Evolutionary conservation across 2,113 vertebrate species (phyloP).

Genomic region (Notarius lentiginosus): DNA sequence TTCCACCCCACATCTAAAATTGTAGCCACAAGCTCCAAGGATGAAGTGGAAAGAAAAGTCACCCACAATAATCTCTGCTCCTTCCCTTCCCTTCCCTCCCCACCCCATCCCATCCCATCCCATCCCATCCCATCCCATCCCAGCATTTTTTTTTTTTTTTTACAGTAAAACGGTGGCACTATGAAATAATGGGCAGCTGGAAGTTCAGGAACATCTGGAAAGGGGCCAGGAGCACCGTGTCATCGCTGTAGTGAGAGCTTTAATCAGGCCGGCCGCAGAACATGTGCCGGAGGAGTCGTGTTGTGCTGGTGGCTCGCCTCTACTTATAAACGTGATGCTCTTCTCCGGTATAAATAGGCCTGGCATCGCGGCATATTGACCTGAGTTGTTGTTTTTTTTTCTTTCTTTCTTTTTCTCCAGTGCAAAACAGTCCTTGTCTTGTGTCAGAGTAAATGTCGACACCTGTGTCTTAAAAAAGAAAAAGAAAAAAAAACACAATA

Average conservation of each 20-base stretch:
- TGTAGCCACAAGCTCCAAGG: constrained; percentile 64
- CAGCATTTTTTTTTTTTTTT: constrained; percentile 74
- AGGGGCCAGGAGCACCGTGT: constrained; percentile 69
- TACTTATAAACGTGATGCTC: constrained; percentile 69
- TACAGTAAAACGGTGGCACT: constrained; percentile 66
- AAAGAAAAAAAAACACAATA: background rate
- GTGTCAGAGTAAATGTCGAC: background rate
- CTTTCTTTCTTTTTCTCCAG: background rate
- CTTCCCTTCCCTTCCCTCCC: constrained; percentile 63
- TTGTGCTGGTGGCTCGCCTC: constrained; percentile 73
- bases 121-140: constrained; percentile 72
- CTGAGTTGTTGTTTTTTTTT: background rate
- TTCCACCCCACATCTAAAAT: constrained; percentile 79
- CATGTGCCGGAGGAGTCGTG: constrained; percentile 71
- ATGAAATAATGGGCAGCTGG: constrained; percentile 72
- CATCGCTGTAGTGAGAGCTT: constrained; percentile 75
- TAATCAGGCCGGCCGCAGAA: constrained; percentile 77
- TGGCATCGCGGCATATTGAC: constrained; percentile 56
- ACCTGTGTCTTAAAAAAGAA: constrained; percentile 8
- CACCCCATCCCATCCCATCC: constrained; percentile 69
- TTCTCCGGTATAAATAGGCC: constrained; percentile 67
- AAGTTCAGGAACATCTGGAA: constrained; percentile 71
- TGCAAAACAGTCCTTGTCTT: constrained; percentile 21
- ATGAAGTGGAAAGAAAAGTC: constrained; percentile 74
- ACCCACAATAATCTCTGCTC: constrained; percentile 72